These are phyloP conservation scores for Drosophila nikananu DNA, from an alignment of 1,140 invertebrate species.

Conservation along the genomic window DNA sequence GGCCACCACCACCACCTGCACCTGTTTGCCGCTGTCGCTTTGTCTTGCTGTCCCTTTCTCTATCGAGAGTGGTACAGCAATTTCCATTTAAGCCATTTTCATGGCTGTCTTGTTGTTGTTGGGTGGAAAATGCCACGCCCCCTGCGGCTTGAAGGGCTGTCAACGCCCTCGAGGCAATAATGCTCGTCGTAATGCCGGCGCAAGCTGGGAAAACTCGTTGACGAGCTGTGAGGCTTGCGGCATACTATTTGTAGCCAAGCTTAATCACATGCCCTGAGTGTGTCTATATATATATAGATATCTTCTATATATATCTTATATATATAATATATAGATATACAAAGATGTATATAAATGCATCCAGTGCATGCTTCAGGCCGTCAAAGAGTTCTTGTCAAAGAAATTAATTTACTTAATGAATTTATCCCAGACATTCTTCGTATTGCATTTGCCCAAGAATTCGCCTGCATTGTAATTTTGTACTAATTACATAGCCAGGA, in stretches of 20 bases:
- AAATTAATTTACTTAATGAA: slow-evolving; percentile 28
- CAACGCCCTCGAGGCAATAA: slow-evolving; percentile 37
- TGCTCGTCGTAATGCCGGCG: slow-evolving; percentile 19
- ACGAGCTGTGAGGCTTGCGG: slow-evolving; percentile 21
- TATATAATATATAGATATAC: too few relatives aligned
- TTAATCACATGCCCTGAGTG: slow-evolving; percentile 14
- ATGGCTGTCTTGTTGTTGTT: slow-evolving; percentile 26
- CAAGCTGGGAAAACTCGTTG: slow-evolving; percentile 21
- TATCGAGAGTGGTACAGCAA: slow-evolving; percentile 29
- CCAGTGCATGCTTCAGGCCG: not conserved
- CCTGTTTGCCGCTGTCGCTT: slow-evolving; percentile 10
- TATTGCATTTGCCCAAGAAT: not conserved
- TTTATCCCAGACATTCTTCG: slow-evolving; percentile 4
- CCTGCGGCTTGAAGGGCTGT: slow-evolving; percentile 32
- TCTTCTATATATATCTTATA: too few relatives aligned
- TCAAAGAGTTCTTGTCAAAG: slow-evolving; percentile 18
- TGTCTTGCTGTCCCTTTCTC: not conserved
- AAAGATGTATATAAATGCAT: too few relatives aligned
- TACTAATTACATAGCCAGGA: slow-evolving; percentile 1
- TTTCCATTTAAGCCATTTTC: slow-evolving; percentile 46
- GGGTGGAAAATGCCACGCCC: slow-evolving; percentile 23
- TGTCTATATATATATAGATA: not conserved
- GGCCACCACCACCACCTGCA: slow-evolving; percentile 31
- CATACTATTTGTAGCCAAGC: slow-evolving; percentile 21
- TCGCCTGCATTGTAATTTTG: slow-evolving; percentile 1